A percentile compares a stretch with the other conserved stretches of the same genome.
Conservation (phyloP, 64 coral and sea anemone species). For the Astreopora myriophthalma region DNA sequence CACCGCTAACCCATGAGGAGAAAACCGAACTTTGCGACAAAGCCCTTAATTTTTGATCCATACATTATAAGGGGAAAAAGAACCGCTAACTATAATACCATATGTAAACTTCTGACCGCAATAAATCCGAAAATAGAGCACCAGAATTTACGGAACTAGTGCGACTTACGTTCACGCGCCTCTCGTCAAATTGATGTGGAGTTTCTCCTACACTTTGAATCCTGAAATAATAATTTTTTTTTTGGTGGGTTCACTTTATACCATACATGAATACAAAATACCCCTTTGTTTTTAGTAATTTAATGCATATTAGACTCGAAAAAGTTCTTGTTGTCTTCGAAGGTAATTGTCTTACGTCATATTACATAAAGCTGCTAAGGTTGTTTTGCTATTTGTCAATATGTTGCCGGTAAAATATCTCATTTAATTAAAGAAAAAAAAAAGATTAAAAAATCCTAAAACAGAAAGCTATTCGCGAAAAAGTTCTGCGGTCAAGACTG, state of each 20-base stretch:
- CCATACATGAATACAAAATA: not conserved
- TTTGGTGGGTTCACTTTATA: not conserved
- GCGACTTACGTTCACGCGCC: not conserved
- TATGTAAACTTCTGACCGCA: no score
- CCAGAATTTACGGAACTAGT: not conserved
- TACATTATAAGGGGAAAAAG: no score
- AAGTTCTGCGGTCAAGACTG: not conserved
- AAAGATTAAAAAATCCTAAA: not conserved
- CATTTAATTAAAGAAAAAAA: not conserved
- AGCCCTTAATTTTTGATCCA: no score
- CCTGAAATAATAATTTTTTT: not conserved
- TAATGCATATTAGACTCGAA: conserved; percentile 30
- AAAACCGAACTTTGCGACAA: no score
- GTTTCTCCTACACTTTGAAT: not conserved
- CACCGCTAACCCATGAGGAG: no score
- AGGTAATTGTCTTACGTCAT: not conserved
- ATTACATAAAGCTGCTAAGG: not conserved
- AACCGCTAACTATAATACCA: no score
- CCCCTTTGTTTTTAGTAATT: not conserved
- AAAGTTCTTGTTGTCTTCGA: not conserved
- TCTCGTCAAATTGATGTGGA: not conserved
- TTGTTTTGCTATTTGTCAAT: not conserved
- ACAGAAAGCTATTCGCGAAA: not conserved
- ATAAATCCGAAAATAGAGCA: not conserved
- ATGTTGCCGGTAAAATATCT: not conserved